Evolutionary conservation across 2,113 vertebrate genomes (phyloP), one percentile per base, ranked within the genome.

Genomic region (Gobiocypris rarus): DNA sequence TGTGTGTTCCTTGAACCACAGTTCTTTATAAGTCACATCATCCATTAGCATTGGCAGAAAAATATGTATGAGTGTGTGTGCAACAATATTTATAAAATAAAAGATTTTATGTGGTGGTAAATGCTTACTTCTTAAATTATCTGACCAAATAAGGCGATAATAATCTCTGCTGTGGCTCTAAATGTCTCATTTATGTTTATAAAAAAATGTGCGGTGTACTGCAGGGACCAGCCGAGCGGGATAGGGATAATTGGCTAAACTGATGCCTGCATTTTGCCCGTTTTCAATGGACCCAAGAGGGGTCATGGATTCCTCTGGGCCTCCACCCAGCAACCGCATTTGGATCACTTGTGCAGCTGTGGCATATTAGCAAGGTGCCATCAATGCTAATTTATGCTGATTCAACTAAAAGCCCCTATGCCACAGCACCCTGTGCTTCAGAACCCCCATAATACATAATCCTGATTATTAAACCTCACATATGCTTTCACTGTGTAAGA

Each of bases 381-480:
- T 93, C 92, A 92, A 90, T 92, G 92, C 91, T 94, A 92, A 94
- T 94, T 93, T 94, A 91, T 94, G 92, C 93, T 93, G 93, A 94
- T 93, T 91, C 93, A 92, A 92, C 91, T 90, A 89, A 93, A 93
- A 93, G 87, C 89, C 90, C 93, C 90, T 92, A 91, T 50, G 54
- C 45, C 65, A 50, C 38, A 24, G 24, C 77, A 83, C 17, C 28
- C 6, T 63, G 28, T 78, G 43, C n/a, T 81, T n/a, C 38, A 48
- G 9, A 73, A 63, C 11, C 52, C 11, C 28, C 14, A 14, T 41
- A 58, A 58, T 13, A 15, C 26, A 41, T n/a, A 38, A 69, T 45
- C 69, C 56, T 43, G 22, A 14, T 24, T 45, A 45, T 24, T 45
- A 73, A 45, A 45, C 9, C 11, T 41, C 54, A 38, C 19, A 38